These are phyloP conservation scores for Tragelaphus imberbis DNA, from an alignment of 2,113 vertebrate species.

Conservation along the genomic window DNA sequence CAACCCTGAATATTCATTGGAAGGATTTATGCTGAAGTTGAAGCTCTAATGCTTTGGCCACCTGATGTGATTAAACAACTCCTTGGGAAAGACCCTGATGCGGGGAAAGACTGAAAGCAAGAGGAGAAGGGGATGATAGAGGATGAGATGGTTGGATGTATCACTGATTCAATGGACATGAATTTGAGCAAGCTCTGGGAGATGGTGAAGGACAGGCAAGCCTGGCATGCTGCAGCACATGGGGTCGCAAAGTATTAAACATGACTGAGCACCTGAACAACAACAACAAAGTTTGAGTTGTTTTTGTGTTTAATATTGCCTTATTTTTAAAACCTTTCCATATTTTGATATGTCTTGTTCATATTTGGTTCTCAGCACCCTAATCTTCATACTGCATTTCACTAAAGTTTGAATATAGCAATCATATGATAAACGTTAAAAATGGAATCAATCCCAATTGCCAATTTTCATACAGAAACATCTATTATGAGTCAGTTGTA, in stretches of 20 bases:
- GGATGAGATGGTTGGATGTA: too few relatives aligned
- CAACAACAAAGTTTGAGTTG: neutral
- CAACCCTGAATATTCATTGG: neutral
- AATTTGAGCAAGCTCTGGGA: too few relatives aligned
- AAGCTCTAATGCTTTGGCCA: too few relatives aligned
- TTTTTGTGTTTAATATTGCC: neutral
- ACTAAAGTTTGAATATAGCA: neutral
- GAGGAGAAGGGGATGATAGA: too few relatives aligned
- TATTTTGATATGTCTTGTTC: neutral
- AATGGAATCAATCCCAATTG: neutral
- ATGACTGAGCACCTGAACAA: neutral
- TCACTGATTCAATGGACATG: too few relatives aligned
- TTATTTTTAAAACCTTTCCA: neutral
- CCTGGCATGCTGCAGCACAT: rapidly evolving
- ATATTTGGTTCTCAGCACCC: neutral
- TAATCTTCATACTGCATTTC: neutral
- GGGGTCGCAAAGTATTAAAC: neutral
- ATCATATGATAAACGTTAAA: neutral
- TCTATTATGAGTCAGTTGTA: neutral
- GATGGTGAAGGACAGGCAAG: neutral
- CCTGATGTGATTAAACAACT: too few relatives aligned
- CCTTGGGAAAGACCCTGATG: too few relatives aligned
- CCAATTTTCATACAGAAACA: neutral
- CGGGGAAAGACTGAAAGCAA: too few relatives aligned
- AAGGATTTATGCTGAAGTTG: neutral